Evolutionary conservation across 2,113 vertebrate genomes (phyloP), one percentile per base, ranked within the genome.

Genomic region (Nicator chloris): DNA sequence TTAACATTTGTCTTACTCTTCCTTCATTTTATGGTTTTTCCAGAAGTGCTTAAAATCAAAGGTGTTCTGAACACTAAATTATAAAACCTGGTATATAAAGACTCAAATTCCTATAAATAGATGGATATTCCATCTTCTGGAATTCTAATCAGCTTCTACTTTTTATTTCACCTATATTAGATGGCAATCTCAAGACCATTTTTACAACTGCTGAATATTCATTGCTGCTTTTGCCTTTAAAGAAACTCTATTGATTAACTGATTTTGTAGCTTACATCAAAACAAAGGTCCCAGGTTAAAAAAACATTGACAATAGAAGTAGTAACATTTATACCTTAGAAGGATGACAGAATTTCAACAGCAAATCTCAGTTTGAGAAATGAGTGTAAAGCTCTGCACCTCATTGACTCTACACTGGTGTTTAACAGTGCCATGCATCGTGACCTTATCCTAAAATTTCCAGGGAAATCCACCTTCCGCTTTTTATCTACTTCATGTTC

Each of bases 1-100:
- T 68, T 77, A 13, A 45, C 10, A 45, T 57, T 70, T 30, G 13
- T 78, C 15, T 87, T 71, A 63, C 35, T 86, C 88, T 75, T 72
- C 16, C 44, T 91, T 94, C 50, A 53, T 86, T 89, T 87, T 89
- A 85, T 76, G 42, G 44, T 88, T 94, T 87, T 53, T 92, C 33
- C 63, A 80, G 42, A 85, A 96, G 17, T 40, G 26, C 63, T 92
- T 89, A 73, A 76, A 92, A 71, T 56, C 6, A 7, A 90, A 27
- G 12, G 24, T 53, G 45, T n/a, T 73, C 71, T 20, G 37, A 92
- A 42, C 82, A 63, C 33, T 60, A 75, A 63, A 44, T 72, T 80
- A 86, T 40, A 90, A 91, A 61, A 68, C 16, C 37, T 92, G 79
- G n/a, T 57, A 21, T 42, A 47, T 9, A 7, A 93, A 90, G 54